These are phyloP conservation scores for Hyposoter dolosus DNA, from an alignment of 2,888 invertebrate genomes.

Conservation along the genomic window DNA sequence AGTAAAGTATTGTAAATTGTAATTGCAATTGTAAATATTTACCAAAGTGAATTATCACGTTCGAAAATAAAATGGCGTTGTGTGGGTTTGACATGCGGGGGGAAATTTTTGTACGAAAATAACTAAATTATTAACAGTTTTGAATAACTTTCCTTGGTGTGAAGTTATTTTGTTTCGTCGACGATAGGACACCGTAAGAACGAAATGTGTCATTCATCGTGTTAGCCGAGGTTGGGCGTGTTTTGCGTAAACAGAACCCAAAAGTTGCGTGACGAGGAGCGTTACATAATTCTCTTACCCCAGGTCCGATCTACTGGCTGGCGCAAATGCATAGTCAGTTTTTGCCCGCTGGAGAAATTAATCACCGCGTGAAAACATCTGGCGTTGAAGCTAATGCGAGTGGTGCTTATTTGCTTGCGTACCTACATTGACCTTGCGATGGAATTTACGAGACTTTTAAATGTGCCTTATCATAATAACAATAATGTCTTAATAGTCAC, in stretches of 20 bases:
- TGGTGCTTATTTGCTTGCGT: constrained; percentile 39
- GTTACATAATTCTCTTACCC: constrained; percentile 29
- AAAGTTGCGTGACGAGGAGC: constrained; percentile 22
- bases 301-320: constrained; percentile 11
- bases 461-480: constrained; percentile 1
- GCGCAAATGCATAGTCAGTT: constrained; percentile 45
- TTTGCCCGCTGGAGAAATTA: constrained; percentile 47
- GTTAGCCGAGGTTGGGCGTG: constrained; percentile 10
- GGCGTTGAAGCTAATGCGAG: constrained; percentile 50
- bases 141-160: neutral
- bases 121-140: neutral
- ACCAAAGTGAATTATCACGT: too few species aligned
- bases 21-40: too few species aligned
- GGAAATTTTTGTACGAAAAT: neutral
- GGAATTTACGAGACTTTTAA: constrained; percentile 18
- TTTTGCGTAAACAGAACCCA: constrained; percentile 1
- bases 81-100: neutral
- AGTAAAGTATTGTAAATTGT: neutral
- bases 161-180: neutral
- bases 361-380: constrained; percentile 56
- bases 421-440: constrained; percentile 16
- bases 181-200: neutral
- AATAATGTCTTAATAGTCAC: neutral
- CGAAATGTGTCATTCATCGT: constrained; percentile 10
- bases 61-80: neutral